Conservation (phyloP, 2,888 invertebrate genomes). For the Torymus auratus region DNA sequence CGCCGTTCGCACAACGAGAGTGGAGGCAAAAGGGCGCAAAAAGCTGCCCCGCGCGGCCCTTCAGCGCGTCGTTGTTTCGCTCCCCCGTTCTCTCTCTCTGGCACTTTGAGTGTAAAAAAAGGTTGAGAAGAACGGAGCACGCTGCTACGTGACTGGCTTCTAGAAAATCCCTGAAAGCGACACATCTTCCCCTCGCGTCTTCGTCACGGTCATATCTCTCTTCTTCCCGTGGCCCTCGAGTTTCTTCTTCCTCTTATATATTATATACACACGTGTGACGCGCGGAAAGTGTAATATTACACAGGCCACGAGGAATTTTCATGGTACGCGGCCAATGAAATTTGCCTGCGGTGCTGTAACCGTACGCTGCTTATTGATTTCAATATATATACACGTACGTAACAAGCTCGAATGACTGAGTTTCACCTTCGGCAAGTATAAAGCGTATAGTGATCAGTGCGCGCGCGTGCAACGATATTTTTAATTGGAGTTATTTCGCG, state of each 20-base stretch:
- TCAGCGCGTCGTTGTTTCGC: slow-evolving; percentile 6
- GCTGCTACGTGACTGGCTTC: slow-evolving; percentile 45
- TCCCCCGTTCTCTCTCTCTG: too few species aligned
- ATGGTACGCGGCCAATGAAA: neutral
- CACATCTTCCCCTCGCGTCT: slow-evolving; percentile 14
- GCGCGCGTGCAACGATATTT: too few species aligned
- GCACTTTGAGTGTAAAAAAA: slow-evolving; percentile 34
- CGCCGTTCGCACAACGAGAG: neutral
- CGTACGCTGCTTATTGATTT: slow-evolving; percentile 23
- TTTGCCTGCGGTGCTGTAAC: slow-evolving; percentile 5
- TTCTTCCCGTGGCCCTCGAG: slow-evolving; percentile 12
- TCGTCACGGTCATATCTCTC: slow-evolving; percentile 45
- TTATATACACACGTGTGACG: neutral
- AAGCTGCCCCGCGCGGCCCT: slow-evolving; percentile 15
- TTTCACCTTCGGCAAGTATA: too few species aligned
- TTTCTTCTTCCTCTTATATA: slow-evolving; percentile 41
- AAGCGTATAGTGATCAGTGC: too few species aligned
- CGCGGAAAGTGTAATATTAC: slow-evolving; percentile 47
- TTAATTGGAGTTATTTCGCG: slow-evolving; percentile 6
- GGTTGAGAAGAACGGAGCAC: slow-evolving; percentile 40
- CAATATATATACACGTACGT: neutral
- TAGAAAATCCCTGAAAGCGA: slow-evolving; percentile 43
- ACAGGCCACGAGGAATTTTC: slow-evolving; percentile 1
- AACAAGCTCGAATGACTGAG: too few species aligned
- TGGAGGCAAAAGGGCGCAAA: slow-evolving; percentile 7